phyloP scores from a whole-genome alignment of 2,797 vertebrate species.

The Melanotaenia nigrans region DNA sequence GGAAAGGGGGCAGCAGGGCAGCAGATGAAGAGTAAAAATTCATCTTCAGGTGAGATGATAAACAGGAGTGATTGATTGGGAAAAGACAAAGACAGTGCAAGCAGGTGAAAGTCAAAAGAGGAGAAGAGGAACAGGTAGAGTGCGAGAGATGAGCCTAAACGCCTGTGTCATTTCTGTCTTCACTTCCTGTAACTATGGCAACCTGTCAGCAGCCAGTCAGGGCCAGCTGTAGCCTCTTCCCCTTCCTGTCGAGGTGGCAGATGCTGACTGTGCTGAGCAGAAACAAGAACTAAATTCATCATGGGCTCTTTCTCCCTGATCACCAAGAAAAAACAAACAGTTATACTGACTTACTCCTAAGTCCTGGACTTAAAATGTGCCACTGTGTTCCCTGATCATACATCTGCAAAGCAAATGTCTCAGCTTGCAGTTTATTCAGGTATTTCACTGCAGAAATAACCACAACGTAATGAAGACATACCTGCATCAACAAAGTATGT shows the following conservation, averaged over 20 bases:
- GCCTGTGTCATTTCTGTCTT: conserved; percentile 80
- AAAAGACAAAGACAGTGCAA: conserved; percentile 56
- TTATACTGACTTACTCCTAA: neutral
- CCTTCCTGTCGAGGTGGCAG: conserved; percentile 81
- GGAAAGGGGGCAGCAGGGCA: neutral
- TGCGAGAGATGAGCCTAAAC: conserved; percentile 65
- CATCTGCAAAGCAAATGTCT: conserved; percentile 17
- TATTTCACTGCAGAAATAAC: conserved; percentile 37
- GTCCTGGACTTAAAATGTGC: conserved; percentile 16
- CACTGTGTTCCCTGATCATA: neutral
- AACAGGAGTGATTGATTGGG: conserved; percentile 28
- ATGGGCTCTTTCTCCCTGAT: conserved; percentile 14
- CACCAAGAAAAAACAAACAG: conserved; percentile 6
- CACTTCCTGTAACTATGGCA: conserved; percentile 86
- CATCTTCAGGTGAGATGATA: conserved; percentile 32
- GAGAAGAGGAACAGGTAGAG: conserved; percentile 69
- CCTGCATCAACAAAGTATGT: conserved; percentile 57
- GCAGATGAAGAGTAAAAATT: conserved; percentile 15
- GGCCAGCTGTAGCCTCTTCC: conserved; percentile 82
- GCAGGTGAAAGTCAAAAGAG: conserved; percentile 56
- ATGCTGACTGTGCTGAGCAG: conserved; percentile 65
- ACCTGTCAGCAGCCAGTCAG: conserved; percentile 82
- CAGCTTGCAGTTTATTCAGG: conserved; percentile 7
- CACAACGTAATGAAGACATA: conserved; percentile 35
- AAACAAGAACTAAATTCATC: conserved; percentile 53